phyloP scores from a whole-genome alignment of 2,113 vertebrate genomes.

The Thunnus maccoyii region DNA sequence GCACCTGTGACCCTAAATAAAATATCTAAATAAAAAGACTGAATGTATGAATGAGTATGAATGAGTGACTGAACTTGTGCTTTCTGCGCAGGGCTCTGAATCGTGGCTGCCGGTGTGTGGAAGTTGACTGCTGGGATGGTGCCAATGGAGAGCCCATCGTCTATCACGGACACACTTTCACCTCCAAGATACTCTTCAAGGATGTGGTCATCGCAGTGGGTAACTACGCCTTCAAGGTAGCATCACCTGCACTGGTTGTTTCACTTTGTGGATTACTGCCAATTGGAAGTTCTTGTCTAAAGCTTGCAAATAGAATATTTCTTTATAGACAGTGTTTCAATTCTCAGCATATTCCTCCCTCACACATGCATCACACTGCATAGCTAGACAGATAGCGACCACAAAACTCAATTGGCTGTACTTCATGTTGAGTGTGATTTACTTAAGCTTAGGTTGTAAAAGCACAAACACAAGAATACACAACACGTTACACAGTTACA shows the following conservation, averaged over 20 bases:
- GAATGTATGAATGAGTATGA: neutral
- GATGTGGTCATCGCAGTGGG: slow-evolving; percentile 90
- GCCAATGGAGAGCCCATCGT: slow-evolving; percentile 93
- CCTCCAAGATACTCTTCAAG: slow-evolving; percentile 95
- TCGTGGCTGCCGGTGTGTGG: slow-evolving; percentile 94
- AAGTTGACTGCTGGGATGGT: slow-evolving; percentile 97
- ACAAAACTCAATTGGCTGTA: too few relatives aligned
- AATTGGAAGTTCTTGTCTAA: too few relatives aligned
- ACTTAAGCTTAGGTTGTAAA: too few relatives aligned
- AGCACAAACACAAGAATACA: too few relatives aligned
- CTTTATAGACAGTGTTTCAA: too few relatives aligned
- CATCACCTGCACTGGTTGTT: neutral
- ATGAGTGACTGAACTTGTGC: slow-evolving; percentile 1
- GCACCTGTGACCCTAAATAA: neutral
- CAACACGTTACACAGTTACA: too few relatives aligned
- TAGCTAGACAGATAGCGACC: too few relatives aligned
- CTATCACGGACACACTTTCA: slow-evolving; percentile 95
- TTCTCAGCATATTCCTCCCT: too few relatives aligned
- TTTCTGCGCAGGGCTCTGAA: slow-evolving; percentile 84
- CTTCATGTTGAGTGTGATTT: too few relatives aligned
- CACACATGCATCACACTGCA: too few relatives aligned
- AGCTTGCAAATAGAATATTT: too few relatives aligned
- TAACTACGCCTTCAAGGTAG: slow-evolving; percentile 95
- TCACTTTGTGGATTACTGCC: neutral
- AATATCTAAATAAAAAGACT: neutral